A percentile compares a stretch with the other conserved stretches of the same genome.
Evolutionary conservation across 2,113 vertebrate genomes (phyloP).

Genomic region (Sebastes schlegelii): DNA sequence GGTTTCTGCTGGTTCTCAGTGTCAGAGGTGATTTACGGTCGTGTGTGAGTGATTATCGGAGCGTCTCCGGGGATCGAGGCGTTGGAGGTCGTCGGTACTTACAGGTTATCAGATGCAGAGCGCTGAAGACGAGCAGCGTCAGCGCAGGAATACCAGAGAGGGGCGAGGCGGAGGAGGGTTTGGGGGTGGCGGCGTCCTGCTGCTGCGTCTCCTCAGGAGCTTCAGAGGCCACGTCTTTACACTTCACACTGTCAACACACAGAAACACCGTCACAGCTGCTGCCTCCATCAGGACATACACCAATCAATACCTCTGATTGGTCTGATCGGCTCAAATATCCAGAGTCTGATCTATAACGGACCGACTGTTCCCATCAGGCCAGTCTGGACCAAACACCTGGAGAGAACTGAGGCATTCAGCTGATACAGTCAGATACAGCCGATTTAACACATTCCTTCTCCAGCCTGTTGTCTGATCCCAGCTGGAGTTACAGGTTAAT

Average conservation of each 20-base stretch:
- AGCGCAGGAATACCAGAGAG: conserved; percentile 30
- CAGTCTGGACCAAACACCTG: background rate
- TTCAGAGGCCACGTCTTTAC: conserved; percentile 18
- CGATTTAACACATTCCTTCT: no score
- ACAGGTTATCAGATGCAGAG: conserved; percentile 75
- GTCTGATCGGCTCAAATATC: background rate
- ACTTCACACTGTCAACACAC: conserved; percentile 61
- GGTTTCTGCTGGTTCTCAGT: background rate
- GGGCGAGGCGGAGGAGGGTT: background rate
- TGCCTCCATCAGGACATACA: background rate
- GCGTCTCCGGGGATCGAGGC: no score
- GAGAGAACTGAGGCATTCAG: no score
- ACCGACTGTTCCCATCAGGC: no score
- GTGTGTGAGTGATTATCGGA: background rate
- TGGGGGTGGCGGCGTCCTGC: background rate
- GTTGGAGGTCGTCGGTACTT: conserved; percentile 41
- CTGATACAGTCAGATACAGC: no score
- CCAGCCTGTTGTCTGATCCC: no score
- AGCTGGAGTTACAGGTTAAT: background rate
- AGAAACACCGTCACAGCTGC: background rate
- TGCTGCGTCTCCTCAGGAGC: background rate
- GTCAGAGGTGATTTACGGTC: background rate
- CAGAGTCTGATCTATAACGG: background rate
- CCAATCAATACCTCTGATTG: background rate
- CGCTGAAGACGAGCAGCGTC: conserved; percentile 37